Evolutionary conservation across 1,140 invertebrate species (phyloP).

Genomic region (Eriocheir sinensis): DNA sequence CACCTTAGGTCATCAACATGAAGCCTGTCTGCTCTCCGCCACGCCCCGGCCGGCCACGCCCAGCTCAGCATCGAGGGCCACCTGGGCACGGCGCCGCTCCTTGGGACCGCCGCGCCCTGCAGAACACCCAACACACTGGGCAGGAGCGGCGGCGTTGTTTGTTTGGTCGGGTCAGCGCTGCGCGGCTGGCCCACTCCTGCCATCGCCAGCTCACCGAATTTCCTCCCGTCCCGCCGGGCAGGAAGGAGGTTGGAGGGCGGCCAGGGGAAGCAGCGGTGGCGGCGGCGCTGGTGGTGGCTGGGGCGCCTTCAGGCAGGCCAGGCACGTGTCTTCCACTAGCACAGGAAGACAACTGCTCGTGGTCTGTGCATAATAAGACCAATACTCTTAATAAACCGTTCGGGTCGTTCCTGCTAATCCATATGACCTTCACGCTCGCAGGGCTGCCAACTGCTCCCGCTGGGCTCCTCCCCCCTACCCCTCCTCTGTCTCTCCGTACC

Average conservation of each 20-base stretch:
- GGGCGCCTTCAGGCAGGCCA: neutral
- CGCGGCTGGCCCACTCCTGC: constrained; percentile 55
- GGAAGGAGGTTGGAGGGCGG: neutral
- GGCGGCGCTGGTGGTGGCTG: no score
- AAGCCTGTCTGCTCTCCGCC: no score
- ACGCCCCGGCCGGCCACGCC: neutral
- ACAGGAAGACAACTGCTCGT: neutral
- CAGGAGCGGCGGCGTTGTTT: constrained; percentile 39
- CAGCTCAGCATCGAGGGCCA: neutral
- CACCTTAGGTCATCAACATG: neutral
- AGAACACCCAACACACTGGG: constrained; percentile 38
- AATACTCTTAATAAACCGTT: constrained; percentile 49
- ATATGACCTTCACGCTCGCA: constrained; percentile 65
- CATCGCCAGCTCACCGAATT: constrained; percentile 57
- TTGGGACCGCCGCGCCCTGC: neutral
- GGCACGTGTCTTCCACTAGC: neutral
- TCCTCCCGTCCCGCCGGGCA: neutral
- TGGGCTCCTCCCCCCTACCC: neutral
- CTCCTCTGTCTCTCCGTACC: neutral
- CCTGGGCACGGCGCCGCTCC: neutral
- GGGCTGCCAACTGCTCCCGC: constrained; percentile 66
- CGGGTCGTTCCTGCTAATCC: constrained; percentile 60
- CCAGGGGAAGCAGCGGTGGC: neutral
- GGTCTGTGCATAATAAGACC: constrained; percentile 40
- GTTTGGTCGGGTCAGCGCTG: constrained; percentile 40